Conservation (phyloP, 2,888 invertebrate species). For the Sesamia inferens region DNA sequence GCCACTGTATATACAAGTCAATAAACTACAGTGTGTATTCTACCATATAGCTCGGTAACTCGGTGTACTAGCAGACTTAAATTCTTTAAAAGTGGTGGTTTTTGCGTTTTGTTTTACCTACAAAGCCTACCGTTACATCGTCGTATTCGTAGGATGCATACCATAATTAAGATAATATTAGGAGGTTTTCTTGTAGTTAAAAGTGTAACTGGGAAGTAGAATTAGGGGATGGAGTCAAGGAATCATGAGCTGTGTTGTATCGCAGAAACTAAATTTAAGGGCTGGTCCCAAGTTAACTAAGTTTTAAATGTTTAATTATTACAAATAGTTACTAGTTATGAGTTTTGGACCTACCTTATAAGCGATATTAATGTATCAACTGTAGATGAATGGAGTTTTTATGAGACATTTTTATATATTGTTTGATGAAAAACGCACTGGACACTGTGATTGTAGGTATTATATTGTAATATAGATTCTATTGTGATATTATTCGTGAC, state of each 20-base stretch:
- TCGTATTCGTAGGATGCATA: slow-evolving; percentile 46
- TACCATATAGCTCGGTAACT: slow-evolving; percentile 69
- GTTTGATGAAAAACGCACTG: slow-evolving; percentile 70
- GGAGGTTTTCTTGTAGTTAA: slow-evolving; percentile 50
- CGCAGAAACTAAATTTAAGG: slow-evolving; percentile 43
- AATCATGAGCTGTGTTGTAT: slow-evolving; percentile 47
- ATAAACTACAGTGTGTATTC: slow-evolving; percentile 84
- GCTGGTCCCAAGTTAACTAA: slow-evolving; percentile 58
- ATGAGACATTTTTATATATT: slow-evolving; percentile 48
- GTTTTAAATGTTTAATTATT: slow-evolving; percentile 32
- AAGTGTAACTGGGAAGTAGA: slow-evolving; percentile 53
- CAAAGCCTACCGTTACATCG: slow-evolving; percentile 54
- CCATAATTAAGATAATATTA: slow-evolving; percentile 44
- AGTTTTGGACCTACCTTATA: slow-evolving; percentile 36
- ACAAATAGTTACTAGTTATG: slow-evolving; percentile 26
- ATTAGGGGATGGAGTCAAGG: slow-evolving; percentile 36
- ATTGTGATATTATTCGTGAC: slow-evolving; percentile 72
- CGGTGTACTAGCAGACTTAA: slow-evolving; percentile 81
- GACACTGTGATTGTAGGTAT: slow-evolving; percentile 77
- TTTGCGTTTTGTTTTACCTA: slow-evolving; percentile 52
- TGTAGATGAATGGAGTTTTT: slow-evolving; percentile 54
- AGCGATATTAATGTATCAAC: slow-evolving; percentile 27
- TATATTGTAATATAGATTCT: slow-evolving; percentile 64
- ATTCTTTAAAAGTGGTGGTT: slow-evolving; percentile 75
- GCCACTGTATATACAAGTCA: slow-evolving; percentile 86